Base-by-base conservation (phyloP, 2,888 invertebrate genomes). In the Drosophila diplacantha region DNA sequence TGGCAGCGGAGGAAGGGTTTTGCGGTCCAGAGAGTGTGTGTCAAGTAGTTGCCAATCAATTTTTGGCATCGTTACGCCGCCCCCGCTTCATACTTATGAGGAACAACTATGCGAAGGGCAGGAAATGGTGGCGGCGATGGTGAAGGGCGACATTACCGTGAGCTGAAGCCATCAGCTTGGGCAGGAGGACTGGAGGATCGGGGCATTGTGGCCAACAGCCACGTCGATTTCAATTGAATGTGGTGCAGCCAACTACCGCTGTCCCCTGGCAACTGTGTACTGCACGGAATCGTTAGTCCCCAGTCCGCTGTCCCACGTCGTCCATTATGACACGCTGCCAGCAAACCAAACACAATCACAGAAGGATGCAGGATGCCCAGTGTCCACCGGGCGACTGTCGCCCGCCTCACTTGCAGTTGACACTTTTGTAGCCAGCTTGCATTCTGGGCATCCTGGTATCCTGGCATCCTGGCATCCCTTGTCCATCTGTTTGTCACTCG, bases 141-240 rank as follows among this genome's bases (percentile, higher is more conserved):
- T 20, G 29, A 46, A 14, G 18, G 18, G 14, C 44, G 41, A 58
- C 37, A 44, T 32, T 37, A 37, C 65, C 44, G 52, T 43, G 39
- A 37, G 24, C 63, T 29, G 18, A 31, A 32, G 44, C 44, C 58
- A 37, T 57, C 57, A 35, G 43, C 61, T 14, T 18, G 47, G 34
- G 29, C 61, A 29, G 31, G 47, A 39, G 20, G 7, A 61, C 54
- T 14, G 51, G 59, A 24, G 56, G 63, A 55, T 68, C 70, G 75
- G 67, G 72, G 69, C 66, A 75, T 81, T 83, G 81, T 73, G 78
- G 78, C 75, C 69, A 81, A 75, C 81, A 68, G 79, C 75, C 83
- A 81, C 83, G 82, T 80, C 79, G 75, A 72, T 81, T 81, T 65
- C 83, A 79, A 80, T 80, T 81, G 75, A 81, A 79, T 78, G 72